Evolutionary conservation across 2,888 invertebrate species (phyloP).

Genomic region (Loripinus fragilis): DNA sequence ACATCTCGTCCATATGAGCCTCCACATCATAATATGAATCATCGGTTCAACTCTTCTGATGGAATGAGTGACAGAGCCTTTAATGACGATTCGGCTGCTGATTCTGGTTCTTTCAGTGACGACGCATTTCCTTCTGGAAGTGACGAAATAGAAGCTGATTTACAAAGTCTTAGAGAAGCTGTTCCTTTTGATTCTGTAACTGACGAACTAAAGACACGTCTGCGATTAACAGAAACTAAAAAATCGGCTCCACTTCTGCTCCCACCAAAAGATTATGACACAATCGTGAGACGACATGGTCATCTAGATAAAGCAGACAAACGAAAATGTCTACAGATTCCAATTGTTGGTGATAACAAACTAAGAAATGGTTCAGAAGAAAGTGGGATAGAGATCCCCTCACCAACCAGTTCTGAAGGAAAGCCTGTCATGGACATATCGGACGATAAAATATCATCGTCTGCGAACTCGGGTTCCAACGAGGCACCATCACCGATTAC

Average conservation of each 20-base stretch:
- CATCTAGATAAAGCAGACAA: conserved; percentile 86
- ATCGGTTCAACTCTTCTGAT: conserved; percentile 55
- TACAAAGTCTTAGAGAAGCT: conserved; percentile 72
- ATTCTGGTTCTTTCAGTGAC: conserved; percentile 72
- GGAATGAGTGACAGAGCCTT: conserved; percentile 63
- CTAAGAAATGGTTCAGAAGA: conserved; percentile 66
- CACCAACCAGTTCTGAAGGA: conserved; percentile 64
- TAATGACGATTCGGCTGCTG: conserved; percentile 67
- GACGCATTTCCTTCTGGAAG: conserved; percentile 68
- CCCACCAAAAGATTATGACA: conserved; percentile 97
- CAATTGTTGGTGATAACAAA: conserved; percentile 62
- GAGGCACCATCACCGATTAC: conserved; percentile 46
- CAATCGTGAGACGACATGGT: conserved; percentile 86
- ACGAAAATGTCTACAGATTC: conserved; percentile 71
- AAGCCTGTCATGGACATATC: conserved; percentile 44
- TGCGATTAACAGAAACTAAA: conserved; percentile 81
- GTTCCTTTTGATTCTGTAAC: conserved; percentile 94
- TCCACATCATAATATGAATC: conserved; percentile 31
- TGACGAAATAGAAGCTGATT: conserved; percentile 75
- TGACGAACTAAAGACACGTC: conserved; percentile 93
- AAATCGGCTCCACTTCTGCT: conserved; percentile 89
- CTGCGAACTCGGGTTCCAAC: conserved; percentile 46
- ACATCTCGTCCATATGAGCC: conserved; percentile 10
- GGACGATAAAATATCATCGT: conserved; percentile 53
- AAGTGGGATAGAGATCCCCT: conserved; percentile 70